phyloP scores from a whole-genome alignment of 2,888 invertebrate species.

The Nomada fucata region DNA sequence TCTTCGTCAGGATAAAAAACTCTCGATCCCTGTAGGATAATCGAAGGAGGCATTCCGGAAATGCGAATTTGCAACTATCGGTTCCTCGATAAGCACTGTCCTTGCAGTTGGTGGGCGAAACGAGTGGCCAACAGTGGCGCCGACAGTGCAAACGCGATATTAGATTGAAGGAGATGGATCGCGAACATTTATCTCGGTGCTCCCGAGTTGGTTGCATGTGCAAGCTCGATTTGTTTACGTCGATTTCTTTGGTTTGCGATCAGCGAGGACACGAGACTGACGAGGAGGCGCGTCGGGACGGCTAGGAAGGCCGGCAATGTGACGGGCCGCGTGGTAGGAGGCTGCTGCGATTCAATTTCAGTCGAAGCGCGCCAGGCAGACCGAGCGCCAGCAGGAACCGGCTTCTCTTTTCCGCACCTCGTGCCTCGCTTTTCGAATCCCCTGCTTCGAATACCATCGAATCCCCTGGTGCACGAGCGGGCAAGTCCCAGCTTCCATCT shows the following conservation, averaged over 20 bases:
- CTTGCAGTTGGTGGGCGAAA: background rate
- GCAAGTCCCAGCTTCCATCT: conserved; percentile 1
- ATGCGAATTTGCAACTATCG: conserved; percentile 4
- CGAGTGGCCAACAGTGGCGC: background rate
- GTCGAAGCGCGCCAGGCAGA: conserved; percentile 79
- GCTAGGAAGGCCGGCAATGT: conserved; percentile 65
- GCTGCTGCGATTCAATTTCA: conserved; percentile 79
- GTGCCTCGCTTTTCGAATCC: conserved; percentile 49
- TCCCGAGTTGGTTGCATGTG: background rate
- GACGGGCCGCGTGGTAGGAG: conserved; percentile 68
- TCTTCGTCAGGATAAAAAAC: background rate
- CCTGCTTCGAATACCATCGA: conserved; percentile 19
- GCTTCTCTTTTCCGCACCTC: conserved; percentile 62
- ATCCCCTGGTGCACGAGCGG: conserved; percentile 7
- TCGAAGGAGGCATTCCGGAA: background rate
- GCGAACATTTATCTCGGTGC: conserved; percentile 19
- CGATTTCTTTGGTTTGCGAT: background rate
- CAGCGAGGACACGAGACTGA: conserved; percentile 25
- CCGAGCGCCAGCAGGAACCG: conserved; percentile 70
- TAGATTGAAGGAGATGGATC: conserved; percentile 11
- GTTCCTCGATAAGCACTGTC: background rate
- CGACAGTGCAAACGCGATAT: conserved; percentile 19
- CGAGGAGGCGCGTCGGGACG: conserved; percentile 43
- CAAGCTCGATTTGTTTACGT: conserved; percentile 42
- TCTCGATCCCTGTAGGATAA: background rate